Base-by-base conservation (phyloP, 1,140 invertebrate genomes). In the Saccostrea echinata region DNA sequence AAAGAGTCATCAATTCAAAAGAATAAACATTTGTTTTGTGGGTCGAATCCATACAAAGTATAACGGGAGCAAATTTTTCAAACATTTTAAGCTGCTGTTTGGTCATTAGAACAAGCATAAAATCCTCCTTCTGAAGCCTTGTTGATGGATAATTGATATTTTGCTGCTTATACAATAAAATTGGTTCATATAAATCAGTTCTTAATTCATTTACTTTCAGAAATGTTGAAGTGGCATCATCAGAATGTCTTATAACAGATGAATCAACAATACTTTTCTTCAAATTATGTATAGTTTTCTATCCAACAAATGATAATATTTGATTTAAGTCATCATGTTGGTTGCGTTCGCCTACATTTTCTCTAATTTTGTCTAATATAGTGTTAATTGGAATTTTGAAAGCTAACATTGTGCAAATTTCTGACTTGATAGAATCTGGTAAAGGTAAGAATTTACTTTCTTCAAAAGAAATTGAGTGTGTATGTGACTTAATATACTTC, bases 21-120 rank as follows among this genome's bases (percentile, higher is more conserved):
- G n/a, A n/a, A n/a, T n/a, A n/a, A n/a, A 85, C 30, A 85, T 85
- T 85, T 71, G 55, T 71, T 43, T 85, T 64, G 21, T 64, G 57
- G 57, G 57, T 84, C 13, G 83, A 84, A 61, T 84, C 83, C 83
- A 84, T 84, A 33, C 83, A 84, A 24, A 84, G 35, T 33, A 84
- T 84, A 33, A 53, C 33, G 27, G 18, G 21, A 24, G 24, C 83
- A 84, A 84, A 84, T 33, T 61, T 84, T 43, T 35, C 2, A 33
- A 57, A 84, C 83, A 84, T 84, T 27, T 57, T 51, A 84, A 61
- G 57, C 57, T 85, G 57, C 30, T 71, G 64, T 35, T 51, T 85
- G 24, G 61, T 85, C 84, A 71, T 85, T 24, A 85, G 11, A 21
- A n/a, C 64, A 24, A 85, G 64, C 57, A 85, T 35, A 71, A 85